phyloP scores from a whole-genome alignment of 1,140 invertebrate genomes.

The Drosophila pandora region DNA sequence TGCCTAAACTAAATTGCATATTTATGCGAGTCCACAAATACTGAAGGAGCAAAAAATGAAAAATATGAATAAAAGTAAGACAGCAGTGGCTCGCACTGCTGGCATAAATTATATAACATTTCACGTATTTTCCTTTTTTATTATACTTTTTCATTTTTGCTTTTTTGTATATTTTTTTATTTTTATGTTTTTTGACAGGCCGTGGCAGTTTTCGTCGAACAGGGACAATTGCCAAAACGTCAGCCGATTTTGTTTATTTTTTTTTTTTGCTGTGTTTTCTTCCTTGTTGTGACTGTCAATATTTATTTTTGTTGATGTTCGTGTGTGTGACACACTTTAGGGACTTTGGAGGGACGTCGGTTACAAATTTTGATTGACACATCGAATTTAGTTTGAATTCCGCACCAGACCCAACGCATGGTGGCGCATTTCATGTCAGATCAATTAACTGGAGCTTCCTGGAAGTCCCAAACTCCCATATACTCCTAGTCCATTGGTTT shows the following conservation, averaged over 20 bases:
- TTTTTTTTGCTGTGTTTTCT: conserved; percentile 33
- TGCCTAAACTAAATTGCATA: conserved; percentile 57
- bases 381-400: conserved; percentile 54
- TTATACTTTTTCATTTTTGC: conserved; percentile 40
- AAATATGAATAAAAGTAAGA: background rate
- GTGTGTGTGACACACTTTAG: conserved; percentile 26
- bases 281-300: conserved; percentile 59
- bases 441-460: conserved; percentile 49
- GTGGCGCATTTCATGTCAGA: conserved; percentile 16
- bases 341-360: conserved; percentile 18
- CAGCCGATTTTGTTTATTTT: conserved; percentile 21
- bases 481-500: background rate
- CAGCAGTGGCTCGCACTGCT: conserved; percentile 3
- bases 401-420: conserved; percentile 5
- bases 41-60: conserved; percentile 7
- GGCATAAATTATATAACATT: conserved; percentile 63
- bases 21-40: conserved; percentile 37
- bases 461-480: background rate
- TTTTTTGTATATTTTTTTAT: conserved; percentile 22
- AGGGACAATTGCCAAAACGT: conserved; percentile 55
- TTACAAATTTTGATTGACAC: conserved; percentile 70
- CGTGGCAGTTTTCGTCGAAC: conserved; percentile 31
- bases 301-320: conserved; percentile 55
- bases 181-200: conserved; percentile 32
- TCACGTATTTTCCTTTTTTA: conserved; percentile 39